Percentiles rank a stretch among this genome's conserved stretches.
Evolutionary conservation across 2,888 invertebrate species (phyloP).

Genomic region (Torymus aiolomorphi): DNA sequence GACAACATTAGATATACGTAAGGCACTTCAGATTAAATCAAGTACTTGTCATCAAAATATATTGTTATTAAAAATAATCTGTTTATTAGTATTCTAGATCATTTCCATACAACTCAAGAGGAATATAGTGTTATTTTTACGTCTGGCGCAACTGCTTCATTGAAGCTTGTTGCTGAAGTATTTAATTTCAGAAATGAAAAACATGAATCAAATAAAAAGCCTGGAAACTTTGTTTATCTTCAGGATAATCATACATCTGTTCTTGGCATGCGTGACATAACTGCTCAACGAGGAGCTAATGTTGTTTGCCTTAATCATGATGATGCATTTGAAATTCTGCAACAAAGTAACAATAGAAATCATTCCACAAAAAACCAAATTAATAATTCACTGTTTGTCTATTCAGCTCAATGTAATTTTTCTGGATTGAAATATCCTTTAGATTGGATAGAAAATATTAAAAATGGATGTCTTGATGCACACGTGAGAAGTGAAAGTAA

Average conservation of each 20-base stretch:
- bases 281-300: constrained; percentile 78
- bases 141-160: constrained; percentile 91
- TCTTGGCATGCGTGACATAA: constrained; percentile 91
- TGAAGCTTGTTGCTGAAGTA: constrained; percentile 89
- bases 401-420: constrained; percentile 96
- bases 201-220: constrained; percentile 39
- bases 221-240: constrained; percentile 86
- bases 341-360: constrained; percentile 63
- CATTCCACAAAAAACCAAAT: constrained; percentile 9
- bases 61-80: not conserved
- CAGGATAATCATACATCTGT: constrained; percentile 97
- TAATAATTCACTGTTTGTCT: constrained; percentile 84
- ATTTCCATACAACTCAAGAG: constrained; percentile 88
- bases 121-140: constrained; percentile 95
- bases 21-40: constrained; percentile 3
- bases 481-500: constrained; percentile 76
- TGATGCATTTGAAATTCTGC: constrained; percentile 77
- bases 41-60: not conserved
- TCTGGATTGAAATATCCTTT: constrained; percentile 94
- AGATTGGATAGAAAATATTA: constrained; percentile 81
- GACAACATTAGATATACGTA: constrained; percentile 84
- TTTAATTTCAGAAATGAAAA: constrained; percentile 79
- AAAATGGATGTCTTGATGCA: constrained; percentile 79
- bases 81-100: constrained; percentile 82
- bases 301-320: constrained; percentile 79